Conservation (phyloP, 2,797 vertebrate species). For the Lithobates sylvaticus region DNA sequence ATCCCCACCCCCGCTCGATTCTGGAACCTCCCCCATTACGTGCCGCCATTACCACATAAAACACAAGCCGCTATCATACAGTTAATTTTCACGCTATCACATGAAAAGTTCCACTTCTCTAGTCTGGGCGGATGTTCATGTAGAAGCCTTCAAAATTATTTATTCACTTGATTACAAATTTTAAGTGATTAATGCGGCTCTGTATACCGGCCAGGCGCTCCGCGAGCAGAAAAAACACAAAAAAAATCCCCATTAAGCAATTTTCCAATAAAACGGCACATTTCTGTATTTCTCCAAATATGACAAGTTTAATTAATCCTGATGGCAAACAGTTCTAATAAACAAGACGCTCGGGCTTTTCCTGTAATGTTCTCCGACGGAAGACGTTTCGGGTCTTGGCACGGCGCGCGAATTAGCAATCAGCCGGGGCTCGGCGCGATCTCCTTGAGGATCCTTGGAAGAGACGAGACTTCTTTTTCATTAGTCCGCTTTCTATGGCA, state of each 20-base stretch:
- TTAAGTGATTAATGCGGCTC: constrained; percentile 20
- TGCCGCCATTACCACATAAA: too few relatives aligned
- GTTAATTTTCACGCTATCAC: too few relatives aligned
- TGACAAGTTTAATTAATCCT: constrained; percentile 59
- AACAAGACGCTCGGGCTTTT: constrained; percentile 25
- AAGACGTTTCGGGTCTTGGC: constrained; percentile 4
- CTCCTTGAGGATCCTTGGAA: constrained; percentile 42
- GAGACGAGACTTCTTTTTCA: background rate
- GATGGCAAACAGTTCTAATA: constrained; percentile 52
- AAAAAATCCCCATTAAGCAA: constrained; percentile 7
- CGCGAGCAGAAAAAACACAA: background rate
- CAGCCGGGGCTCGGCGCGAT: background rate
- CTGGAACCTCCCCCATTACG: too few relatives aligned
- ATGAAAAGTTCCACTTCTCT: too few relatives aligned
- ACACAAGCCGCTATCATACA: too few relatives aligned
- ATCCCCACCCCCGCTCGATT: too few relatives aligned
- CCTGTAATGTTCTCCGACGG: constrained; percentile 30
- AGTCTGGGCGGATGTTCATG: too few relatives aligned
- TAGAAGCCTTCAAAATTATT: background rate
- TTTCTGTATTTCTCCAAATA: constrained; percentile 43
- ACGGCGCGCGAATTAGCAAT: constrained; percentile 34
- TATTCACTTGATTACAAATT: constrained; percentile 8
- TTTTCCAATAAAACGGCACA: constrained; percentile 24
- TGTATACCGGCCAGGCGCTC: background rate
- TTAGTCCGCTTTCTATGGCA: background rate